phyloP scores from a whole-genome alignment of 2,113 vertebrate genomes.

The Mastomys natalensis region DNA sequence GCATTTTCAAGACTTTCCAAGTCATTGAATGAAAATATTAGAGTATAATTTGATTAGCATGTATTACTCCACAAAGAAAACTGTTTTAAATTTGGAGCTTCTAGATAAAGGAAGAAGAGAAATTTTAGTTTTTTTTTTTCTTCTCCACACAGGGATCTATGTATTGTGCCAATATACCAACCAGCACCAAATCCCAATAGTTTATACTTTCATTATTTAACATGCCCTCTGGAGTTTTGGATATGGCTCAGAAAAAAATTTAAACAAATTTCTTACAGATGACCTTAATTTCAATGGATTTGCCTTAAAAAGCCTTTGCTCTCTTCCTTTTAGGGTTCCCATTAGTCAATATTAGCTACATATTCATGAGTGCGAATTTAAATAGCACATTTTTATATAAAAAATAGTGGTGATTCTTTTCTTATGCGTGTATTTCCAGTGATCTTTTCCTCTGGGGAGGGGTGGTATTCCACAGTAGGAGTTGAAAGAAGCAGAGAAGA shows the following conservation, averaged over 20 bases:
- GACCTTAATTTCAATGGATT: slow-evolving; percentile 66
- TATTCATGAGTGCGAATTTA: slow-evolving; percentile 69
- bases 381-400: not conserved
- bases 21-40: slow-evolving; percentile 77
- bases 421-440: slow-evolving; percentile 56
- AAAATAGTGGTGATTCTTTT: slow-evolving; percentile 13
- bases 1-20: slow-evolving; percentile 77
- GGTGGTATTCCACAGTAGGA: slow-evolving; percentile 45
- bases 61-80: slow-evolving; percentile 77
- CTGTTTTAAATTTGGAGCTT: slow-evolving; percentile 78
- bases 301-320: slow-evolving; percentile 47
- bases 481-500: slow-evolving; percentile 65
- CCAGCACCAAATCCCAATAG: slow-evolving; percentile 54
- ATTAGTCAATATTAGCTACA: slow-evolving; percentile 79
- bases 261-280: slow-evolving; percentile 58
- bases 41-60: slow-evolving; percentile 77
- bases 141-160: slow-evolving; percentile 38
- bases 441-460: slow-evolving; percentile 53
- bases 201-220: slow-evolving; percentile 73
- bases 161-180: slow-evolving; percentile 54
- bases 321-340: slow-evolving; percentile 60
- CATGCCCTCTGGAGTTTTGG: slow-evolving; percentile 67
- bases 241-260: slow-evolving; percentile 63
- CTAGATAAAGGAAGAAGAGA: slow-evolving; percentile 66
- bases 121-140: slow-evolving; percentile 60